Evolutionary conservation across 2,113 vertebrate genomes (phyloP).

Genomic region (Holacanthus passer): DNA sequence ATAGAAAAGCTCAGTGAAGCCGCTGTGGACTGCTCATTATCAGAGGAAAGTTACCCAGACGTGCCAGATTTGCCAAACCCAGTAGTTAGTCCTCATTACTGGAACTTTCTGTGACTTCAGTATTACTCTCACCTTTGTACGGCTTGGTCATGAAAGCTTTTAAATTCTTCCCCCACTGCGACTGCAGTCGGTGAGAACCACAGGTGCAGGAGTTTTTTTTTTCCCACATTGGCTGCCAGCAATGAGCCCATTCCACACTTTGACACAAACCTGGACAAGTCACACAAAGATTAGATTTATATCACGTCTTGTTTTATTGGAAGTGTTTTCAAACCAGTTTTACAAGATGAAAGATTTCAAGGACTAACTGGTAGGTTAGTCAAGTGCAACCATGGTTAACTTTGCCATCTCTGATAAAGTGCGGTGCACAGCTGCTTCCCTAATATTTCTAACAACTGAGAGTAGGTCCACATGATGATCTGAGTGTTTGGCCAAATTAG

Average conservation of each 20-base stretch:
- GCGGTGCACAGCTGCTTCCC: neutral
- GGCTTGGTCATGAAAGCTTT: neutral
- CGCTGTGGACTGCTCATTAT: neutral
- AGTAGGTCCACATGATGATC: neutral
- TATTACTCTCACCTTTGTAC: neutral
- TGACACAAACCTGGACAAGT: neutral
- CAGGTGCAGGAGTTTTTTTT: neutral
- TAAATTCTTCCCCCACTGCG: neutral
- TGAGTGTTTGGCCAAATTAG: neutral
- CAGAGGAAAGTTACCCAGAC: too few species aligned
- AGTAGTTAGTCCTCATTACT: neutral
- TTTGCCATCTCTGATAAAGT: neutral
- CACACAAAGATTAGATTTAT: neutral
- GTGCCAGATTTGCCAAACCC: neutral
- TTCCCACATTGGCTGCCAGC: too few species aligned
- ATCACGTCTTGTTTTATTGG: too few species aligned
- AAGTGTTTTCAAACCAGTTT: conserved; percentile 3
- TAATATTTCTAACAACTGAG: neutral
- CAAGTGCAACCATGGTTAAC: neutral
- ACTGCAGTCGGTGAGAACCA: neutral
- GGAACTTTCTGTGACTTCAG: neutral
- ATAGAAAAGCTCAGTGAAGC: neutral
- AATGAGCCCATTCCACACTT: conserved; percentile 3
- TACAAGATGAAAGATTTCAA: neutral
- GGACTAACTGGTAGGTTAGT: neutral